A percentile compares a stretch with the other conserved stretches of the same genome.
Conservation (phyloP, 1,140 invertebrate species). For the Zaprionus ornatus region DNA sequence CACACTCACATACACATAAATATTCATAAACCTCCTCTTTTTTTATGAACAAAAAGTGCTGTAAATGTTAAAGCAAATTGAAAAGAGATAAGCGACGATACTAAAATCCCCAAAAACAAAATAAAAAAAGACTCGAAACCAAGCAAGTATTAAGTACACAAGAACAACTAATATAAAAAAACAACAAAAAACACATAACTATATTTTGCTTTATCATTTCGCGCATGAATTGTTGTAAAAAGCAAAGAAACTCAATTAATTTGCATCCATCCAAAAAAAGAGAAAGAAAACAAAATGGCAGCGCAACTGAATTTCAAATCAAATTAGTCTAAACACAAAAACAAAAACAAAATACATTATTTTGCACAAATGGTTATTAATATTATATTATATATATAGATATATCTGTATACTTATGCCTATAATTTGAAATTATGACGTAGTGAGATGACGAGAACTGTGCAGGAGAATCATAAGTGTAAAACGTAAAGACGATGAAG, state of each 20-base stretch:
- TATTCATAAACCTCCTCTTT: conserved; percentile 35
- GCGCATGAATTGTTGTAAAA: conserved; percentile 63
- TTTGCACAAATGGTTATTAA: conserved; percentile 78
- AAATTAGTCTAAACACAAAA: conserved; percentile 68
- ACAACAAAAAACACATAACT: conserved; percentile 1
- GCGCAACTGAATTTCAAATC: conserved; percentile 81
- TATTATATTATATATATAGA: conserved; percentile 11
- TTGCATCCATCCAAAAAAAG: conserved; percentile 69
- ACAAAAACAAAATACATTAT: conserved; percentile 51
- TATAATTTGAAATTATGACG: conserved; percentile 57
- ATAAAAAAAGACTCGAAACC: conserved; percentile 83
- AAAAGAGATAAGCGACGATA: conserved; percentile 47
- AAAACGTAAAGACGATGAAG: conserved; percentile 52
- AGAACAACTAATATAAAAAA: conserved; percentile 56
- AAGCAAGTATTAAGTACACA: conserved; percentile 83
- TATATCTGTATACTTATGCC: conserved; percentile 44
- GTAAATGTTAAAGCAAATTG: conserved; percentile 68
- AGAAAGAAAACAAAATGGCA: conserved; percentile 58
- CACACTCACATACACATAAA: conserved; percentile 48
- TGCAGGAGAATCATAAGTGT: conserved; percentile 53
- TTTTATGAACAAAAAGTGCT: conserved; percentile 26
- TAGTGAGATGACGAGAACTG: conserved; percentile 25
- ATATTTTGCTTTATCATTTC: conserved; percentile 69
- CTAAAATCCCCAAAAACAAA: conserved; percentile 28
- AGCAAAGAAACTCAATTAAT: conserved; percentile 51